Conservation (phyloP, 2,113 vertebrate species). For the Tachysurus fulvidraco region DNA sequence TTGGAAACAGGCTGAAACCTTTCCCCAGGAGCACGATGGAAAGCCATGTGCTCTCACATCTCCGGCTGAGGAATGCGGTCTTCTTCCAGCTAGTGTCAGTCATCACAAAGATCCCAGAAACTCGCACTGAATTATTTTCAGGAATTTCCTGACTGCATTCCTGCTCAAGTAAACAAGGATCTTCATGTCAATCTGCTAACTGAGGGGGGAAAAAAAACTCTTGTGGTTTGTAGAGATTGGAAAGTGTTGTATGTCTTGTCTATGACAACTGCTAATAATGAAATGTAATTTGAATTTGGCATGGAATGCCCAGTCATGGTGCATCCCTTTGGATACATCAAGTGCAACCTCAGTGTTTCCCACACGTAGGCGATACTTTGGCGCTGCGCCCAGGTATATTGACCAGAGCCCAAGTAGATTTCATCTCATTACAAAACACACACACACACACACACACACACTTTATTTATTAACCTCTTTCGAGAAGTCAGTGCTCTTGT, state of each 20-base stretch:
- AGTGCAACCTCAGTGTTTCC: neutral
- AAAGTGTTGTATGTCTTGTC: neutral
- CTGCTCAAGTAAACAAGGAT: conserved; percentile 14
- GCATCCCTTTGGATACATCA: neutral
- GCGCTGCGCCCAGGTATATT: neutral
- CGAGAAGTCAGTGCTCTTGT: neutral
- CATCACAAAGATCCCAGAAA: conserved; percentile 63
- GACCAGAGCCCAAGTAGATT: neutral
- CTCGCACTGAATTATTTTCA: conserved; percentile 60
- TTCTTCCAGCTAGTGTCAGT: conserved; percentile 52
- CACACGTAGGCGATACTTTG: neutral
- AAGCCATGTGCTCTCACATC: conserved; percentile 70
- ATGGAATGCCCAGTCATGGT: neutral
- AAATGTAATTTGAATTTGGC: neutral
- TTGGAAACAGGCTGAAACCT: conserved; percentile 77
- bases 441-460: too few species aligned
- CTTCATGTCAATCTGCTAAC: neutral
- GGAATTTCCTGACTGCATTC: neutral
- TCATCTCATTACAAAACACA: neutral
- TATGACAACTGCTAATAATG: neutral
- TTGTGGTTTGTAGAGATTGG: neutral
- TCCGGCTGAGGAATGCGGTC: conserved; percentile 65
- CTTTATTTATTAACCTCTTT: conserved; percentile 10
- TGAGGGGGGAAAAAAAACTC: neutral
- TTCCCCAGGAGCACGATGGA: conserved; percentile 72